A percentile compares a stretch with the other conserved stretches of the same genome.
These are phyloP conservation scores for Catharus minimus DNA, from an alignment of 2,113 vertebrate species.

Conservation along the genomic window DNA sequence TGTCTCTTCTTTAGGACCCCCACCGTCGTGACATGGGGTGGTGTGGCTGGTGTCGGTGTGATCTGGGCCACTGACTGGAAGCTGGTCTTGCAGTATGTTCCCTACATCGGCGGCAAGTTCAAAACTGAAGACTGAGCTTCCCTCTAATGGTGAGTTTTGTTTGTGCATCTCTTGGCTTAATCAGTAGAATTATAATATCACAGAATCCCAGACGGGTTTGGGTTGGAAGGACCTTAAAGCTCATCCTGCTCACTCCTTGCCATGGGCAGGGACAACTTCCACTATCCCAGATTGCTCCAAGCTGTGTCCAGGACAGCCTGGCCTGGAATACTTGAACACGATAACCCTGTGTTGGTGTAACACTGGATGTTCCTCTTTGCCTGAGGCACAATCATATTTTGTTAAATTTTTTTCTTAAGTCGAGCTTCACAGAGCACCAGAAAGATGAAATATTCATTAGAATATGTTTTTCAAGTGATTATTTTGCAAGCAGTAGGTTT, in stretches of 20 bases:
- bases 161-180: neutral
- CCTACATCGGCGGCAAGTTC: slow-evolving; percentile 89
- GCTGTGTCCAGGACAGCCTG: neutral
- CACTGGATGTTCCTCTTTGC: neutral
- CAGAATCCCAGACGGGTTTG: neutral
- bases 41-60: slow-evolving; percentile 76
- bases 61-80: slow-evolving; percentile 91
- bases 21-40: slow-evolving; percentile 79
- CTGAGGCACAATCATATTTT: fast-evolving
- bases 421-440: neutral
- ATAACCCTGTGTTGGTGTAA: neutral
- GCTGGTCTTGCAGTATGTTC: slow-evolving; percentile 88
- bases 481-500: neutral
- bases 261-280: neutral
- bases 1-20: slow-evolving; percentile 78
- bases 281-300: neutral
- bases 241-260: neutral
- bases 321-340: neutral
- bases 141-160: slow-evolving; percentile 35
- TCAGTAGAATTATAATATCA: neutral
- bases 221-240: neutral
- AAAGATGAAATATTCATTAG: neutral
- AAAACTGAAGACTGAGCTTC: slow-evolving; percentile 77
- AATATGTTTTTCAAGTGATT: neutral
- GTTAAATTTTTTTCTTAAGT: too few species aligned